Base-by-base conservation (phyloP, 1,140 invertebrate genomes). In the Leptinotarsa texana region DNA sequence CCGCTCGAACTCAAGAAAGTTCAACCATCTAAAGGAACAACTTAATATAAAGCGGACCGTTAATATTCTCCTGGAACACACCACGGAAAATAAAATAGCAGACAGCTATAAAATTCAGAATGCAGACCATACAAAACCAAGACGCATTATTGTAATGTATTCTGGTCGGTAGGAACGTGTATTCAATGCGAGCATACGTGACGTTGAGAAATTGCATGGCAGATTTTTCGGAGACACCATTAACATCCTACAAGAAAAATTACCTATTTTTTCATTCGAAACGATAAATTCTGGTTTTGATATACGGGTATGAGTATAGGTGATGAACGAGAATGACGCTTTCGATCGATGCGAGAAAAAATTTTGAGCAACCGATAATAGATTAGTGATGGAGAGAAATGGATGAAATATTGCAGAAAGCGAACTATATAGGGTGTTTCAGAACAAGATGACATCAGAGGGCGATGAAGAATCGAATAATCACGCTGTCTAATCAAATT, bases 61-160 rank as follows among this genome's bases (percentile, higher is more conserved):
- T 33, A 33, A 33, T 33, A 33, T 33, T 33, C 33, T 33, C 6
- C 33, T 33, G 8, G 33, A 11, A 33, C 33, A 33, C 33, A 33
- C 8, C 6, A 33, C 8, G 33, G 33, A 33, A 33, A 33, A 33
- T 33, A 33, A 33, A 33, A 33, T 33, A 33, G 33, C 33, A 33
- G 33, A 33, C 33, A 33, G 33, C 51, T 57, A 57, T 57, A n/a
- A 57, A 57, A 57, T 57, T 57, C 51, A 57, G 51, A 57, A 57
- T 57, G 15, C 13, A 17, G 15, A 57, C 51, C 51, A 57, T 57
- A 57, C 51, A 57, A 57, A 57, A 57, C 51, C 51, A 57, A 57
- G 51, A 57, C 51, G 51, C 51, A 57, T 57, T 57, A 57, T 57
- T 57, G 51, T 57, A 57, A 57, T 57, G 51, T 57, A 57, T 57